Conservation (phyloP, 2,113 vertebrate genomes). For the Lethenteron reissneri region DNA sequence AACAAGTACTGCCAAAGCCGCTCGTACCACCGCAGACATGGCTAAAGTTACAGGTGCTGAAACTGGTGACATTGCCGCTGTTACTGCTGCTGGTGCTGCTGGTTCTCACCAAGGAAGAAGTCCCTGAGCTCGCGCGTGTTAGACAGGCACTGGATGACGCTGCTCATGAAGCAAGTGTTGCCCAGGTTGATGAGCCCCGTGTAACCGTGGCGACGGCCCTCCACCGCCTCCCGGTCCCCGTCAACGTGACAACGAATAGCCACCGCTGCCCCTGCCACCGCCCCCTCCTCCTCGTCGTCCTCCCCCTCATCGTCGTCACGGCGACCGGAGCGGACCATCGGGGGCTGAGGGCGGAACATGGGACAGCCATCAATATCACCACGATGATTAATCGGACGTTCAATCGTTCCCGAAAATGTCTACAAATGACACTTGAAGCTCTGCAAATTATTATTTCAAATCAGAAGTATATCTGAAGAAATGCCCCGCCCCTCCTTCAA, state of each 20-base stretch:
- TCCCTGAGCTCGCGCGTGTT: slow-evolving; percentile 89
- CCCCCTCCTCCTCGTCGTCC: slow-evolving; percentile 76
- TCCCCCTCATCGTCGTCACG: slow-evolving; percentile 39
- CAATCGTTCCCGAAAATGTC: neutral
- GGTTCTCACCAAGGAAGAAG: slow-evolving; percentile 67
- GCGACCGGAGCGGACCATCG: slow-evolving; percentile 19
- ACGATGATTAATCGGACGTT: neutral
- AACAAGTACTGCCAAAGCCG: too few species aligned
- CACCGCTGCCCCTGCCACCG: too few species aligned
- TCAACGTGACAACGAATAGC: neutral
- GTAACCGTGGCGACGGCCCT: slow-evolving; percentile 49
- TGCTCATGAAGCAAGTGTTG: slow-evolving; percentile 99
- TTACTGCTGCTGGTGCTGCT: neutral
- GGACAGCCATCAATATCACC: neutral
- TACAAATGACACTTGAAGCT: neutral
- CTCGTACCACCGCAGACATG: too few species aligned
- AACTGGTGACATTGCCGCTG: too few species aligned
- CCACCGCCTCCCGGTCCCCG: neutral
- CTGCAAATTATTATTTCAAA: too few species aligned
- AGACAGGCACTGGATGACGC: slow-evolving; percentile 84
- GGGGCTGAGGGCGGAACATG: neutral
- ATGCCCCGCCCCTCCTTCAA: too few species aligned
- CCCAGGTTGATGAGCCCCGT: slow-evolving; percentile 84
- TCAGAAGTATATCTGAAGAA: too few species aligned
- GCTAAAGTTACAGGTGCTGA: too few species aligned